Percentiles rank a stretch among this genome's conserved stretches.
Conservation (phyloP, 2,888 invertebrate species). For the Merodon equestris region DNA sequence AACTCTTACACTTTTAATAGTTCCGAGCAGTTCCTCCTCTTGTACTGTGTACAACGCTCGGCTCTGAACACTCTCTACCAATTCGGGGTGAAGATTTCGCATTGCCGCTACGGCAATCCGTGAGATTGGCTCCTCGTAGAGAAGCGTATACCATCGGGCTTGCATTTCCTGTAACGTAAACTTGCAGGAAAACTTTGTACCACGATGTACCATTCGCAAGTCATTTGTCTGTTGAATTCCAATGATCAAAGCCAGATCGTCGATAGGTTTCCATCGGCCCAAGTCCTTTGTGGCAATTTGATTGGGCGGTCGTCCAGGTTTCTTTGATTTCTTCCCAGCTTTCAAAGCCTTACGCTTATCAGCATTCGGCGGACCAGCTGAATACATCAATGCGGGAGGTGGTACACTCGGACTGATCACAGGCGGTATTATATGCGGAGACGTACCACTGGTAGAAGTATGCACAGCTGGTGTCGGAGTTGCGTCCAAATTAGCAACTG, state of each 20-base stretch:
- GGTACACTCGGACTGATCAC: constrained; percentile 59
- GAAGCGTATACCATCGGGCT: constrained; percentile 96
- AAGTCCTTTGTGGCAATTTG: constrained; percentile 88
- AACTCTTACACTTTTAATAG: constrained; percentile 86
- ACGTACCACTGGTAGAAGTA: constrained; percentile 38
- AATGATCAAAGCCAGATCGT: constrained; percentile 95
- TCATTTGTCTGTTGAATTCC: constrained; percentile 96
- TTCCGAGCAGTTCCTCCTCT: constrained; percentile 92
- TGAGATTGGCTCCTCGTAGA: constrained; percentile 97
- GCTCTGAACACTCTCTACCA: constrained; percentile 91
- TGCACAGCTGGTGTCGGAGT: constrained; percentile 20
- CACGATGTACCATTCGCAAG: constrained; percentile 89
- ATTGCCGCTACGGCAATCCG: constrained; percentile 95
- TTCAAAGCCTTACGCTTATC: constrained; percentile 69
- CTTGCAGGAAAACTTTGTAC: constrained; percentile 96
- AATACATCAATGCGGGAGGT: constrained; percentile 48
- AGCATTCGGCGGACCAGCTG: constrained; percentile 29
- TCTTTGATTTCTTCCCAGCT: constrained; percentile 69
- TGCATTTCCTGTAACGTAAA: constrained; percentile 96
- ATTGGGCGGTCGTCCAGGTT: constrained; percentile 74
- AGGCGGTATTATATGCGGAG: constrained; percentile 47
- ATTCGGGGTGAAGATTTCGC: constrained; percentile 94
- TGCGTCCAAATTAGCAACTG: constrained; percentile 47
- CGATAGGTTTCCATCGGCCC: constrained; percentile 98
- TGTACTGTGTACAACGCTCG: constrained; percentile 92